These are phyloP conservation scores for Anthrax anthrax DNA, from an alignment of 2,888 invertebrate species.

Conservation along the genomic window DNA sequence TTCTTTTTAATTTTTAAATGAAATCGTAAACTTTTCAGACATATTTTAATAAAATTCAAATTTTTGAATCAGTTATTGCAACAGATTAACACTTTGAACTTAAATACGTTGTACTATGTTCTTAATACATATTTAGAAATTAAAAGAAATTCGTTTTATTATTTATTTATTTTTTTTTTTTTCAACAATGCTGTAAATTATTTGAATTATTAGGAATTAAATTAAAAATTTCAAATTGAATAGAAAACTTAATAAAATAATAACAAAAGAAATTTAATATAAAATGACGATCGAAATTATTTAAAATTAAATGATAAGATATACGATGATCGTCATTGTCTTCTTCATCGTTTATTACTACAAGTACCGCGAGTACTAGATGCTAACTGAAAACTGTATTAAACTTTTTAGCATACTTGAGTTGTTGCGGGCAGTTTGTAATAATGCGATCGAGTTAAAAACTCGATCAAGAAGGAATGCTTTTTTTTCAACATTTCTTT, in stretches of 20 bases:
- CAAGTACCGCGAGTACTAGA: conserved; percentile 17
- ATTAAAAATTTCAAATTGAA: no score
- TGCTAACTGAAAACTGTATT: conserved; percentile 18
- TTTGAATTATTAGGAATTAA: no score
- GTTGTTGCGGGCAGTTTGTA: conserved; percentile 14
- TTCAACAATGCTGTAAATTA: no score
- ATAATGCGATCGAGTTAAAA: conserved; percentile 13
- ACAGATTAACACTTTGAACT: no score
- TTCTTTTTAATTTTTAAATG: no score
- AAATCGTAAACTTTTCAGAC: no score
- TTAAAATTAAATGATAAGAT: background rate
- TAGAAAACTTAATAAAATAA: background rate
- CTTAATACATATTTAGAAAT: no score
- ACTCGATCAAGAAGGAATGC: conserved; percentile 14
- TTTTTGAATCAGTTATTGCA: no score
- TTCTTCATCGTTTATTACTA: conserved; percentile 5
- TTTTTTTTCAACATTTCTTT: background rate
- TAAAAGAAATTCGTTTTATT: no score
- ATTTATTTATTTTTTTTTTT: no score
- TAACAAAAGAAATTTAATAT: background rate
- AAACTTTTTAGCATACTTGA: conserved; percentile 16
- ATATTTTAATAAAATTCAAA: no score
- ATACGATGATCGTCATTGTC: background rate
- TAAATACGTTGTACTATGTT: no score
- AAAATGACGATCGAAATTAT: conserved; percentile 4